phyloP scores from a whole-genome alignment of 2,888 invertebrate genomes.

The Synanthedon vespiformis region DNA sequence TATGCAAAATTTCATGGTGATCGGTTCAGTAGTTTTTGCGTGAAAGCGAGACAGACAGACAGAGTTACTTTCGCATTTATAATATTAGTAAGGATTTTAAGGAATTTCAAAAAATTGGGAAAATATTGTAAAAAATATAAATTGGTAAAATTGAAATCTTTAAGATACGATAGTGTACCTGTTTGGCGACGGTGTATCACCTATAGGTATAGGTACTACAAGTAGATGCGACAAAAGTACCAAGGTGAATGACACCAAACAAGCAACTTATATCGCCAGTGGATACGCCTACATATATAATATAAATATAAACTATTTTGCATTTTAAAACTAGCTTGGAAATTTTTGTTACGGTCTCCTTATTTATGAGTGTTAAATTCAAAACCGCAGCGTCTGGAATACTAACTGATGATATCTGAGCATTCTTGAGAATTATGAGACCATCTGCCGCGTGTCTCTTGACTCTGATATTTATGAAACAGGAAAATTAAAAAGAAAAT shows the following conservation, averaged over 20 bases:
- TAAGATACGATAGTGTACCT: too few relatives aligned
- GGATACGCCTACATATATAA: constrained; percentile 11
- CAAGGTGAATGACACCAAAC: constrained; percentile 18
- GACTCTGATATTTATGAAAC: neutral
- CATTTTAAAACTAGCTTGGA: constrained; percentile 13
- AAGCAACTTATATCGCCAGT: constrained; percentile 21
- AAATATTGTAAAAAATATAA: too few relatives aligned
- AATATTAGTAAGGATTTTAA: too few relatives aligned
- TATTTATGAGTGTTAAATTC: constrained; percentile 11
- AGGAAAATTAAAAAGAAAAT: neutral
- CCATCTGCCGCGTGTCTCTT: neutral
- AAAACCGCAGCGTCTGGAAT: constrained; percentile 5
- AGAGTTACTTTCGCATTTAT: too few relatives aligned
- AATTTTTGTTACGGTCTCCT: constrained; percentile 11
- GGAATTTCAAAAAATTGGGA: too few relatives aligned
- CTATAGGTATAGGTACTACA: neutral
- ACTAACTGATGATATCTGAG: neutral
- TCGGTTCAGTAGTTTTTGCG: too few relatives aligned
- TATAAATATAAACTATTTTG: constrained; percentile 7
- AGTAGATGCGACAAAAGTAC: constrained; percentile 4
- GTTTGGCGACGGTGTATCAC: too few relatives aligned
- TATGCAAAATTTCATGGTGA: too few relatives aligned
- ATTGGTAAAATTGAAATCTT: too few relatives aligned
- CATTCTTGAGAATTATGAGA: neutral
- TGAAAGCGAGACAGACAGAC: too few relatives aligned